Evolutionary conservation across 2,888 invertebrate species (phyloP).

Genomic region (Eretmocerus hayati): DNA sequence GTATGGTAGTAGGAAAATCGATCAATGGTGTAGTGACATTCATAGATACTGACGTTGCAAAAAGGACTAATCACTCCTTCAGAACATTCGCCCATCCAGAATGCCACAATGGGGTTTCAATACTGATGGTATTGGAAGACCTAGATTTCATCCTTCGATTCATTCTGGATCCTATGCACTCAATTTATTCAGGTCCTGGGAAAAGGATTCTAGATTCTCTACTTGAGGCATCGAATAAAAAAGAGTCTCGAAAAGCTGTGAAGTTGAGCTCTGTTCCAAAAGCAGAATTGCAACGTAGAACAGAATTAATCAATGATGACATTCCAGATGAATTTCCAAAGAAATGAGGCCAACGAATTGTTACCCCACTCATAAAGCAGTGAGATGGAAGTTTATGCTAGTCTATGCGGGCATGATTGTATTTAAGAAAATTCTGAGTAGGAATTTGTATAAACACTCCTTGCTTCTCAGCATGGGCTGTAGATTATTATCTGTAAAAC

Average conservation of each 20-base stretch:
- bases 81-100: background rate
- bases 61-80: background rate
- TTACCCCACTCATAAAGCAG: slow-evolving; percentile 18
- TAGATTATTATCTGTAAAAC: slow-evolving; percentile 3
- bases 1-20: background rate
- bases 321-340: slow-evolving; percentile 21
- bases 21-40: background rate
- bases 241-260: background rate
- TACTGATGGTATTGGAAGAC: background rate
- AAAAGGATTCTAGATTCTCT: slow-evolving; percentile 9
- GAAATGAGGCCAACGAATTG: slow-evolving; percentile 11
- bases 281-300: slow-evolving; percentile 6
- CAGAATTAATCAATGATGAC: slow-evolving; percentile 6
- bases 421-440: slow-evolving; percentile 13
- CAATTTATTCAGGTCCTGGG: slow-evolving; percentile 6
- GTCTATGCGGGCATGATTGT: slow-evolving; percentile 27
- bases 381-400: slow-evolving; percentile 19
- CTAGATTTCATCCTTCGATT: slow-evolving; percentile 12
- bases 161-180: slow-evolving; percentile 18
- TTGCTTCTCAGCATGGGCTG: slow-evolving; percentile 10
- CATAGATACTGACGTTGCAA: background rate
- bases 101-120: background rate
- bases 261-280: background rate
- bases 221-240: background rate
- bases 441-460: slow-evolving; percentile 16